Evolutionary conservation across 2,113 vertebrate genomes (phyloP), one percentile per base, ranked within the genome.

Genomic region (Ellobius talpinus): DNA sequence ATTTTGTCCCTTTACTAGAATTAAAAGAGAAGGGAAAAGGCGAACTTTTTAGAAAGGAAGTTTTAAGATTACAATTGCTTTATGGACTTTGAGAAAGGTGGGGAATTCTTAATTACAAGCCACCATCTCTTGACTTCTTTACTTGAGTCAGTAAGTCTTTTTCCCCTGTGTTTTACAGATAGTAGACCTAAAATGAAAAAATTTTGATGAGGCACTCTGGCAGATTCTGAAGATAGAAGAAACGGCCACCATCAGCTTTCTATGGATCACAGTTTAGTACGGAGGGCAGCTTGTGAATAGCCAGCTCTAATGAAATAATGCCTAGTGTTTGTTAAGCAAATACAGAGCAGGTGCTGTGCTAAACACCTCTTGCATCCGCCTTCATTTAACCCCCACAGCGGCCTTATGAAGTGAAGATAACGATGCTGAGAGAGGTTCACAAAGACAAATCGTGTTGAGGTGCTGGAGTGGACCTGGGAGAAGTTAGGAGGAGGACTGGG

Each of bases 101-200:
- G 23, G 47, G 70, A 88, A 87, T 93, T 94, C 90, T 89, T 89
- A 87, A 92, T 87, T 90, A 45, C 21, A 85, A 79, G 50, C 42
- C 89, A 79, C 42, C 63, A 19, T 82, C 36, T 90, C 65, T 90
- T 90, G 70, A 55, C n/a, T 63, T 23, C 39, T 77, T 90, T n/a
- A 82, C 94, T 96, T 89, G 61, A 55, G 77, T 87, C 31, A 19
- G 12, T 9, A 55, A 90, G 68, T 88, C 50, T 58, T 82, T 13
- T 77, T 2, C 85, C 61, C 8, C 6, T 45, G 39, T 45, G 66
- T 65, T 84, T 84, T 77, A 47, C 12, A 19, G 16, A 81, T 31
- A 36, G n/a, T 76, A 79, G 42, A 16, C 10, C 66, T 17, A 73
- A 45, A 95, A 65, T 89, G n/a, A 63, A 24, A n/a, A 47, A 45